Base-by-base conservation (phyloP, 2,797 vertebrate genomes). In the Hybognathus amarus region DNA sequence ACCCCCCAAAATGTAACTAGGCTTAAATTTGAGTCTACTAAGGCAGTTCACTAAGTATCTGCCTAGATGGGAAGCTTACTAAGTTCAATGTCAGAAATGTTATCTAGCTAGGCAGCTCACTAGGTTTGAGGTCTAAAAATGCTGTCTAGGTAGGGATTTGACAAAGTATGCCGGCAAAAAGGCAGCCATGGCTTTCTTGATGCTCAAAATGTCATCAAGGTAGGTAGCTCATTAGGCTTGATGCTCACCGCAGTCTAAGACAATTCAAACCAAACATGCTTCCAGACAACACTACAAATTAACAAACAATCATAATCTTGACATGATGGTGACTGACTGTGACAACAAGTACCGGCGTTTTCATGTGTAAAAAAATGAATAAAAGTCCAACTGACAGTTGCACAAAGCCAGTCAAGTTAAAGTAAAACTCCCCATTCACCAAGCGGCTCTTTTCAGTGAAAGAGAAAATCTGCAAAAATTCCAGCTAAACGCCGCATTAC, bases 401-500 rank as follows among this genome's bases (percentile, higher is more conserved):
- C 80, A 71, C 73, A 82, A 83, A 78, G 79, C 80, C 56, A 52
- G 77, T 71, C 56, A 74, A 52, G 33, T 40, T 11, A 80, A 80
- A 80, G 67, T 59, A 80, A 80, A 71, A 80, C 79, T 69, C 76
- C 66, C 54, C 66, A 36, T 59, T 79, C 50, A 38, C 68, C 42
- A 56, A 22, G 22, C 75, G 5, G 24, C 74, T 77, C 64, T 50
- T 56, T 69, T 82, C 80, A 63, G 36, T 45, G 52, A 66, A 71
- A 83, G 50, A 83, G 66, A 61, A 81, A 74, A 67, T 77, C 78
- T 63, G 79, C 45, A 68, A 83, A 81, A 80, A 78, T 52, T 76
- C 81, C 61, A 75, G 68, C 64, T 70, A 84, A 83, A 80, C 75
- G 27, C 54, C 12, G 36, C 56, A 67, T 85, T 77, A 85, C 85